Evolutionary conservation across 35 echinoderm and acorn worm genomes (phyloP), one percentile per base, ranked within the genome.

Genomic region (Patiria miniata): DNA sequence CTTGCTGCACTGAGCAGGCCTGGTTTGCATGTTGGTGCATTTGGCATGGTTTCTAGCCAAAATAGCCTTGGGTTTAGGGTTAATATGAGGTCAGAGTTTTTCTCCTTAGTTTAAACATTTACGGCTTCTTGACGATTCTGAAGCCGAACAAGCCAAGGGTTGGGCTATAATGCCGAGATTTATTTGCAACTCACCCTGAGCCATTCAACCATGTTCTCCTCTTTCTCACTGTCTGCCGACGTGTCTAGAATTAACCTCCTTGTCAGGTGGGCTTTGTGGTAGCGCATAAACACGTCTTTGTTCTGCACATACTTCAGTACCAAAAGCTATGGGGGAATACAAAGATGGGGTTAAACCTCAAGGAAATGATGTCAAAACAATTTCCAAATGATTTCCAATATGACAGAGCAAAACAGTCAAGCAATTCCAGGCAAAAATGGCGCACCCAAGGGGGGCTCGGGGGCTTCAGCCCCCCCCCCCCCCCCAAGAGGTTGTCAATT

Each of bases 191-290:
- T 83, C 86, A 98, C 95, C 89, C 96, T 85, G 16, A 98, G 86
- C 96, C 96, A 98, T 83, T 98, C 96, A 14, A 98, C 96, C 96
- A 98, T 98, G 73, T 98, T 98, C 38, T 98, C 96, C 54, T 98
- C 96, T 44, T 98, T 98, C 89, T 98, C 96, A 87, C 96, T 98
- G 79, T 98, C 96, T 3, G 96, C 96, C 33, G 96, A 98, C 44
- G 96, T 98, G 55, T 98, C 96, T 10, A 98, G 86, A 78, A 98
- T 98, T 29, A 98, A 77, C 40, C 96, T 88, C 51, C 96, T 88
- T 32, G 96, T 98, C 40, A 98, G 83, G 40, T 98, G 96, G 42
- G 89, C 96, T 68, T 98, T 98, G 89, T 98, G 96, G 50, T 94
- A 98, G 36, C 96, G 81, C 96, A 98, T 98, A 52, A 98, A 98